Percentiles rank a stretch among this genome's conserved stretches.
These are phyloP conservation scores for Erpornis zantholeuca DNA, from an alignment of 2,113 vertebrate genomes.

Conservation along the genomic window DNA sequence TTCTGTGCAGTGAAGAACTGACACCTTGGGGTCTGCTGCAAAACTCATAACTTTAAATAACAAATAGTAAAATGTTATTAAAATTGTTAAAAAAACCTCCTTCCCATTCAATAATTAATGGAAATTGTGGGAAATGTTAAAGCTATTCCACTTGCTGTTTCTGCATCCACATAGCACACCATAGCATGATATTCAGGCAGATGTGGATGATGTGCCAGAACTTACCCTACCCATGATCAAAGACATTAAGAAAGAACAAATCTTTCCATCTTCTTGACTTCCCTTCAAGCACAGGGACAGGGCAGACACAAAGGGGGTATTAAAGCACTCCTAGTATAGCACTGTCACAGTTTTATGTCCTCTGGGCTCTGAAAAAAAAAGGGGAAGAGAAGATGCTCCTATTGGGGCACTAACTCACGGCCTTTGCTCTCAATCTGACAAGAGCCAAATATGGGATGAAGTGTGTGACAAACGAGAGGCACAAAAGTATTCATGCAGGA, in stretches of 20 bases:
- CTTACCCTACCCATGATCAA: background rate
- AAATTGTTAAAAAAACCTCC: background rate
- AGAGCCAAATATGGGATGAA: conserved; percentile 51
- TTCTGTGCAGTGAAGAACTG: background rate
- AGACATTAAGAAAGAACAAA: background rate
- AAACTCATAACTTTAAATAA: background rate
- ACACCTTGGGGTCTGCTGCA: background rate
- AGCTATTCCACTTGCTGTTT: background rate
- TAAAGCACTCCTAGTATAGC: background rate
- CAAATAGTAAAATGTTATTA: background rate
- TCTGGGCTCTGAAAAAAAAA: background rate
- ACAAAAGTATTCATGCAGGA: conserved; percentile 64
- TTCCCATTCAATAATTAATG: background rate
- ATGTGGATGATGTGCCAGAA: background rate
- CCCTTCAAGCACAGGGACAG: background rate
- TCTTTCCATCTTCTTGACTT: background rate
- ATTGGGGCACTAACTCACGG: background rate
- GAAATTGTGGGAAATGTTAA: background rate
- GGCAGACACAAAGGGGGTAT: background rate
- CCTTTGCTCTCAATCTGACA: conserved; percentile 48
- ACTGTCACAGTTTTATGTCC: background rate
- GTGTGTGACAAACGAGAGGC: conserved; percentile 51
- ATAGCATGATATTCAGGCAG: background rate
- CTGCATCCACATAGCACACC: background rate
- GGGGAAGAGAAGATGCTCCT: background rate